Evolutionary conservation across 2,113 vertebrate species (phyloP), one percentile per base, ranked within the genome.

Genomic region (Haemorhous mexicanus): DNA sequence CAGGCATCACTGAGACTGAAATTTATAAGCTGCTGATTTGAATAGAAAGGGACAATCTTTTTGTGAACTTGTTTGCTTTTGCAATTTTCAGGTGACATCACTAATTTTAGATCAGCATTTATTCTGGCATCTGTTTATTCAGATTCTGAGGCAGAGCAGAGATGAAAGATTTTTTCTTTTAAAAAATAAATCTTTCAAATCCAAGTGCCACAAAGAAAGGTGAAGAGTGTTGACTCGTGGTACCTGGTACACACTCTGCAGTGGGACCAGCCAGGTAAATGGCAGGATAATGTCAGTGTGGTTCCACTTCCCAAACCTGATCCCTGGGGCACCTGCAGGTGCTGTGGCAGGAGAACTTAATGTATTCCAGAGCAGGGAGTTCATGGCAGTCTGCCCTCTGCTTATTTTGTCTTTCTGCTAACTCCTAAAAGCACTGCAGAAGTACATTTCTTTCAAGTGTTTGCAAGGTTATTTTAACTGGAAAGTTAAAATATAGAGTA

Each of bases 181-280:
- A 3, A 39, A 28, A 61, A 62, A 19, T 7, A 47, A 8, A n/a
- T 33, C 33, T 84, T 90, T 46, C 16, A 46, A 63, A 49, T 55
- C 21, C 33, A 67, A 52, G 27, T 5, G 22, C 13, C 17, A 24
- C n/a, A 72, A 74, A 69, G 13, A 43, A 59, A 32, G 53, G 13
- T 0, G 0, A 16, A 0, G 0, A 26, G 3, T 61, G 17, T 28
- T 59, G 30, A 14, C 4, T 17, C 72, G 41, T 26, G 46, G n/a
- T 41, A 37, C 26, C 10, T 24, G 33, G 22, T 43, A 12, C 23
- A 6, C 3, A 2, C 20, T 47, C 53, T 73, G 52, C 30, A 92
- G 62, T 23, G 18, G 67, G 35, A 18, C 21, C 33, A 24, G 10
- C 7, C 52, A 70, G 55, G 1, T 0, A 8, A 15, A 14, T 12